Conservation (phyloP, 2,888 invertebrate species). For the Stegophylla sp. region DNA sequence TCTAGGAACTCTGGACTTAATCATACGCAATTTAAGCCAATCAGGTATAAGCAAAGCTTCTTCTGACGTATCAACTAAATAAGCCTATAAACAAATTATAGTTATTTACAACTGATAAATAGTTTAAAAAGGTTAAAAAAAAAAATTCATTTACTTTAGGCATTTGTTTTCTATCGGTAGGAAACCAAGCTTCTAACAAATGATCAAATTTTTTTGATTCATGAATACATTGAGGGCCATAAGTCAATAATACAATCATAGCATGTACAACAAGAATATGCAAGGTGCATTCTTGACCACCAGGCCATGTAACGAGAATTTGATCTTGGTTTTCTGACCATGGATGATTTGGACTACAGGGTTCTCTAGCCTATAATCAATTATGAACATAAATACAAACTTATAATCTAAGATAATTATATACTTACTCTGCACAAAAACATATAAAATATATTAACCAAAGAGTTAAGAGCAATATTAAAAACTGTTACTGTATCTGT, state of each 20-base stretch:
- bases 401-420: constrained; percentile 22
- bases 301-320: constrained; percentile 78
- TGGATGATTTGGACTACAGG: constrained; percentile 67
- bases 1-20: constrained; percentile 79
- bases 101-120: background rate
- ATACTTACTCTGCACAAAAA: constrained; percentile 74
- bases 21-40: constrained; percentile 88
- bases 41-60: constrained; percentile 86
- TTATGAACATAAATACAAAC: constrained; percentile 40
- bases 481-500: constrained; percentile 64
- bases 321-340: constrained; percentile 79
- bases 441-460: constrained; percentile 76
- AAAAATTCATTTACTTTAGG: constrained; percentile 68
- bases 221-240: constrained; percentile 67
- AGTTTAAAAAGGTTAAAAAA: background rate
- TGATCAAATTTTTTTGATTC: constrained; percentile 65
- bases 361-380: constrained; percentile 68
- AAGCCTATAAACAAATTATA: constrained; percentile 67
- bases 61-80: constrained; percentile 79
- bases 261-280: constrained; percentile 84
- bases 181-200: constrained; percentile 87
- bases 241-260: constrained; percentile 81
- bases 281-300: constrained; percentile 77
- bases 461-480: constrained; percentile 72
- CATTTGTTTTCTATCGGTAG: constrained; percentile 71